Conservation (phyloP, 2,888 invertebrate species). For the Tiliacea citrago region DNA sequence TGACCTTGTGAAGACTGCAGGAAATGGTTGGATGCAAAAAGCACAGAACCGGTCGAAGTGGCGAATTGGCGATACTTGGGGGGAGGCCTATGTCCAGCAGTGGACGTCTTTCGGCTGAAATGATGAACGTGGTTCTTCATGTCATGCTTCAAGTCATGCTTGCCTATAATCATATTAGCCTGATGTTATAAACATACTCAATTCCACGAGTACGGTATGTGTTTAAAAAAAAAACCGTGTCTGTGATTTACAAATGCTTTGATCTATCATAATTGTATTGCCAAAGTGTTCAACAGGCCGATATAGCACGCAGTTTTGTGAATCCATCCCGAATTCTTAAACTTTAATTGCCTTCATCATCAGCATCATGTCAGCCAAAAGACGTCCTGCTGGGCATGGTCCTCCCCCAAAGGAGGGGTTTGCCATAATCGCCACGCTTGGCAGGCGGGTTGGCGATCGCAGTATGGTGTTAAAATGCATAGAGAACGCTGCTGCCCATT, state of each 20-base stretch:
- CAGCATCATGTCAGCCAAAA: no score
- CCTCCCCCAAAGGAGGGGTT: no score
- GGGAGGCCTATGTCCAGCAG: not conserved
- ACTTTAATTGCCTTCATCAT: not conserved
- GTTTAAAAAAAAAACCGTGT: not conserved
- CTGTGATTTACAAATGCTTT: not conserved
- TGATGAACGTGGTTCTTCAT: not conserved
- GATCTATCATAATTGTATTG: not conserved
- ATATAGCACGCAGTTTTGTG: not conserved
- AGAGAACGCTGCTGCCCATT: no score
- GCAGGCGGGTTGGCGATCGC: no score
- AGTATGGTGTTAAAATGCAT: no score
- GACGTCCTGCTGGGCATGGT: no score
- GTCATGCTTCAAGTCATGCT: no score
- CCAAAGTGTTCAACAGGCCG: not conserved
- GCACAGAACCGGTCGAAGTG: not conserved
- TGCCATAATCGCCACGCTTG: no score
- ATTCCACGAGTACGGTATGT: not conserved
- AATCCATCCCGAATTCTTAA: not conserved
- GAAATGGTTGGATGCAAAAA: not conserved
- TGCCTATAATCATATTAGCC: not conserved
- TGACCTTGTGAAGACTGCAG: not conserved
- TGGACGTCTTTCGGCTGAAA: not conserved
- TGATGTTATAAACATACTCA: not conserved
- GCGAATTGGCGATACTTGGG: not conserved